Percentiles rank a stretch among this genome's conserved stretches.
Conservation (phyloP, 2,113 vertebrate species). For the Oplegnathus fasciatus region DNA sequence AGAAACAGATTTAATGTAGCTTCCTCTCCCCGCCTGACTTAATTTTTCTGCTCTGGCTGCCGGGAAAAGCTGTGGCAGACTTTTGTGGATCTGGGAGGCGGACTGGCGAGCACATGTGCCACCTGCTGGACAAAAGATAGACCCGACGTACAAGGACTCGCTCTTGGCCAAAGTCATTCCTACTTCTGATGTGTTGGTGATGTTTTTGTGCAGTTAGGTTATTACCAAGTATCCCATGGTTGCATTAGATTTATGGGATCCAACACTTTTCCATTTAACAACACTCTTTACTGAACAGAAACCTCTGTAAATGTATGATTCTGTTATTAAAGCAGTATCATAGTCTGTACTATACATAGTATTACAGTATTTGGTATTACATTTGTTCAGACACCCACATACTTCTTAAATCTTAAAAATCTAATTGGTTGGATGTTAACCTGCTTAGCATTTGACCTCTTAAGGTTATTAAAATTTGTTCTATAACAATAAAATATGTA, state of each 20-base stretch:
- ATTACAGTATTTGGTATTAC: neutral
- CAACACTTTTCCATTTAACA: neutral
- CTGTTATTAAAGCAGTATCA: neutral
- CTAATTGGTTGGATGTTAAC: neutral
- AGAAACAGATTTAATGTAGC: conserved; percentile 89
- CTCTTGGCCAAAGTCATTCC: conserved; percentile 33
- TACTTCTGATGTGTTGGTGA: conserved; percentile 1
- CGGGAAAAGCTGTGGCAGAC: conserved; percentile 76
- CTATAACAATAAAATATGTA: neutral
- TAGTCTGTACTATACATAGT: neutral
- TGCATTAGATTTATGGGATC: neutral
- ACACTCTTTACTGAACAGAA: neutral
- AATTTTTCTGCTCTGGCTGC: conserved; percentile 81
- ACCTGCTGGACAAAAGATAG: conserved; percentile 65
- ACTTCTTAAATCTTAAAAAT: neutral
- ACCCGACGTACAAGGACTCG: neutral
- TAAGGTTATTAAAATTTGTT: too few relatives aligned
- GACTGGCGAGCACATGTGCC: conserved; percentile 62
- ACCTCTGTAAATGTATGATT: neutral
- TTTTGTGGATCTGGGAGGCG: conserved; percentile 51
- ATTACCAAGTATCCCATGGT: neutral
- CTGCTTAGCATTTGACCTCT: neutral
- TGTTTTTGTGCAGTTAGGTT: neutral
- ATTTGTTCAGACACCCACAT: neutral
- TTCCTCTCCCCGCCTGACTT: conserved; percentile 88